Evolutionary conservation across 2,113 vertebrate genomes (phyloP).

Genomic region (Hepsetus odoe): DNA sequence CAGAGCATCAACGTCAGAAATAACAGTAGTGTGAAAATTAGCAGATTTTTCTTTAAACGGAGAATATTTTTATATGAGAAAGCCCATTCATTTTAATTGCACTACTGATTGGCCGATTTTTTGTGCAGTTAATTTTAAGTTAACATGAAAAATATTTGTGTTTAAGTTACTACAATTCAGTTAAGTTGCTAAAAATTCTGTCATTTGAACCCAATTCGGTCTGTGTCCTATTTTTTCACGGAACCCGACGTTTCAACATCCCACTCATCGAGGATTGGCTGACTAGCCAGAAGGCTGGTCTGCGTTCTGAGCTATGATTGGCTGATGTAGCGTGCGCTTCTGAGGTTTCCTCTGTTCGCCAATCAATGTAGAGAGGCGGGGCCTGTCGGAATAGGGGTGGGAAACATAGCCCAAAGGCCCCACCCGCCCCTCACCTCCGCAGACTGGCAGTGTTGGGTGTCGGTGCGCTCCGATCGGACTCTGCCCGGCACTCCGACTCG

Average conservation of each 20-base stretch:
- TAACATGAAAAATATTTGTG: too few relatives aligned
- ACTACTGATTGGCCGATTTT: too few relatives aligned
- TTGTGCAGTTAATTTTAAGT: too few relatives aligned
- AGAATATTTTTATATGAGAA: too few relatives aligned
- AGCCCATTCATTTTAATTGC: too few relatives aligned
- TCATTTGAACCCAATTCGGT: neutral
- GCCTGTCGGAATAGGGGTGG: neutral
- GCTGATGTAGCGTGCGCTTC: neutral
- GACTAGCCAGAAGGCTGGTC: neutral
- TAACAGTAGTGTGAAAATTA: too few relatives aligned
- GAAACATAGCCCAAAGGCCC: constrained; percentile 38
- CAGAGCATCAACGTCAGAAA: too few relatives aligned
- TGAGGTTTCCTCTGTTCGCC: neutral
- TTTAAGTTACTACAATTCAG: too few relatives aligned
- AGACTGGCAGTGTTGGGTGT: constrained; percentile 60
- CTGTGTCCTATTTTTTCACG: neutral
- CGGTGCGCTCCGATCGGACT: constrained; percentile 32
- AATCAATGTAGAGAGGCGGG: neutral
- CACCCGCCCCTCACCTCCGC: constrained; percentile 73
- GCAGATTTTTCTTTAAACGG: too few relatives aligned
- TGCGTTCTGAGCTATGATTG: neutral
- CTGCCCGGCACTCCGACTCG: too few relatives aligned
- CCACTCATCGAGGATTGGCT: neutral
- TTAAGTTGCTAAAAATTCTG: too few relatives aligned
- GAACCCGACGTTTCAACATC: neutral